Base-by-base conservation (phyloP, 37 sponge, comb jelly and placozoan species). In the Sycon ciliatum region DNA sequence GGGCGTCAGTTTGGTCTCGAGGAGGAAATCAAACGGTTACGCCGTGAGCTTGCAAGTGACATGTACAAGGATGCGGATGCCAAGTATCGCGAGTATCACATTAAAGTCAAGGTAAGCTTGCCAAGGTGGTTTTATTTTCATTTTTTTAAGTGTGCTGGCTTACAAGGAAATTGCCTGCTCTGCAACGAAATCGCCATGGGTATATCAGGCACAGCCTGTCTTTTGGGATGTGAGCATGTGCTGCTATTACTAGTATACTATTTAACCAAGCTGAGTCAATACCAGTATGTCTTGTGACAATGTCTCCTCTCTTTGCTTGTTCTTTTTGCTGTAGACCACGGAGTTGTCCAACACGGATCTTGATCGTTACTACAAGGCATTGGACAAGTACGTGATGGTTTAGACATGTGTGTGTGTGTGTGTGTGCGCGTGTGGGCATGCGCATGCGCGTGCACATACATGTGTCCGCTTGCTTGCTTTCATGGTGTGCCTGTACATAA, bases 301-400 rank as follows among this genome's bases (percentile, higher is more conserved):
- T 27, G 58, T 57, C 3, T 57, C 22, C 11, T 23, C 4, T 3
- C 33, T 0, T 32, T 20, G 11, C 33, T 18, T 72, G 13, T 1
- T 1, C 1, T 1, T 74, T 16, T n/a, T 46, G 16, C 27, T 60
- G 22, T 73, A 91, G 92, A 87, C 92, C 27, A 80, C 84, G 4
- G 76, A 87, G 58, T 37, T 70, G 36, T 82, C 84, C 2, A 55
- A 33, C 24, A 39, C 52, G 22, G 95, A 94, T 46, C 71, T 89
- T 32, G 81, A 82, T 40, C 86, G 81, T 76, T 89, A 82, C 38
- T 83, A 91, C 79, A 83, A 74, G 33, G 92, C 87, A 26, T 64
- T 91, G 57, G 92, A 91, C 69, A 74, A 80, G 87, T 86, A 4
- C 29, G 68, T 72, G 28, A 1, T 36, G 38, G 36, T 23, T 40